phyloP scores from a whole-genome alignment of 2,888 invertebrate genomes.

The Drosophila lutescens region DNA sequence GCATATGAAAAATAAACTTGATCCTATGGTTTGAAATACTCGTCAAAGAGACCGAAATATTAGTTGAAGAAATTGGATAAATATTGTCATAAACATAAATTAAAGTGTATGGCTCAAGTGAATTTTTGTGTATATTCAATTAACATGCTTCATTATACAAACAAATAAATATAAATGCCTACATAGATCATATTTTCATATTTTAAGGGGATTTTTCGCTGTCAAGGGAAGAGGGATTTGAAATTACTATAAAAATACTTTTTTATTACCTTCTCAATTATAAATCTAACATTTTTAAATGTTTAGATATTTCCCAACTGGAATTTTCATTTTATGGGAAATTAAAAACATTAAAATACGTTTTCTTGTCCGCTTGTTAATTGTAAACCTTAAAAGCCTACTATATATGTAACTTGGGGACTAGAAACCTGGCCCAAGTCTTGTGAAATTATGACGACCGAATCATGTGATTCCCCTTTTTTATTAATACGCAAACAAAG shows the following conservation, averaged over 20 bases:
- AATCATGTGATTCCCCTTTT: conserved; percentile 12
- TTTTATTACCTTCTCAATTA: too few species aligned
- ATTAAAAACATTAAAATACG: too few species aligned
- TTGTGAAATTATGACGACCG: not conserved
- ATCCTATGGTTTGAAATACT: not conserved
- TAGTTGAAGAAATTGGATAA: not conserved
- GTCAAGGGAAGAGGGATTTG: not conserved
- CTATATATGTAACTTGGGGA: too few species aligned
- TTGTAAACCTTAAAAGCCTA: not conserved
- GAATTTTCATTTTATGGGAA: not conserved
- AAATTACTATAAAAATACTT: not conserved
- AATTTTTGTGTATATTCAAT: not conserved
- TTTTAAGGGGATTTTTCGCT: not conserved
- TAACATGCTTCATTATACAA: conserved; percentile 1
- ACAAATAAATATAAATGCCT: not conserved
- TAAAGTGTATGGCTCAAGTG: not conserved
- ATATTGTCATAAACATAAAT: not conserved
- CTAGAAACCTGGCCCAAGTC: too few species aligned
- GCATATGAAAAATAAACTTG: too few species aligned
- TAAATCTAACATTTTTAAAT: too few species aligned
- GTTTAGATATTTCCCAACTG: not conserved
- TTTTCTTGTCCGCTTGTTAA: too few species aligned
- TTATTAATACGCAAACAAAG: too few species aligned
- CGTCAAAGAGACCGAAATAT: not conserved
- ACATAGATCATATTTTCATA: not conserved